These are phyloP conservation scores for Eupithecia dodoneata DNA, from an alignment of 2,888 invertebrate genomes.

Conservation along the genomic window DNA sequence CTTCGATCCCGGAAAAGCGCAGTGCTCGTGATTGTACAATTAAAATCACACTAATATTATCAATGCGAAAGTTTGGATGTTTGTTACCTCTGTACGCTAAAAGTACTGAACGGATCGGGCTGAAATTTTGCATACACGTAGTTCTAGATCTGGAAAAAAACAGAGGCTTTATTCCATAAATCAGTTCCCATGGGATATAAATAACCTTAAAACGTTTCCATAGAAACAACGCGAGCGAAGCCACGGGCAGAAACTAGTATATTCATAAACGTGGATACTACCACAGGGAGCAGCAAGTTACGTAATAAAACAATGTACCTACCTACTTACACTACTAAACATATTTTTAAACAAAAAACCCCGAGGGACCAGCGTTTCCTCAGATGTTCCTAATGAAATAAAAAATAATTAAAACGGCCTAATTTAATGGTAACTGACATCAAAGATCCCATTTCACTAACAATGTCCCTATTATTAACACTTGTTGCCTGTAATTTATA, in stretches of 20 bases:
- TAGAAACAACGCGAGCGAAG: too few relatives aligned
- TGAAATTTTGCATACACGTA: too few relatives aligned
- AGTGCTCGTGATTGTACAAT: background rate
- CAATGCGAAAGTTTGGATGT: too few relatives aligned
- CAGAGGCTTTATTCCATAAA: too few relatives aligned
- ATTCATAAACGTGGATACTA: background rate
- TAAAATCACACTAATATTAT: background rate
- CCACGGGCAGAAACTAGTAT: too few relatives aligned
- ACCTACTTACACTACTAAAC: background rate
- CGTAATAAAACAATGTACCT: background rate
- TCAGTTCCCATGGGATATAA: too few relatives aligned
- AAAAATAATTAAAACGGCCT: slow-evolving; percentile 23
- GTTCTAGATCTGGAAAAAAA: too few relatives aligned
- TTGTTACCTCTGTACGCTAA: too few relatives aligned
- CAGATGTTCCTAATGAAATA: slow-evolving; percentile 19
- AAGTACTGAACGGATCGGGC: too few relatives aligned
- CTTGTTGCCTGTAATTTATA: slow-evolving; percentile 62
- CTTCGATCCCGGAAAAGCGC: background rate
- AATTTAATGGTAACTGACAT: slow-evolving; percentile 22
- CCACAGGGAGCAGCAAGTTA: background rate
- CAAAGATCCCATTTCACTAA: slow-evolving; percentile 38
- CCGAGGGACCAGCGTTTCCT: background rate
- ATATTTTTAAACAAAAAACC: background rate
- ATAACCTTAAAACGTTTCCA: too few relatives aligned
- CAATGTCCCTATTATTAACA: slow-evolving; percentile 58